Percentiles rank a stretch among this genome's conserved stretches.
Conservation (phyloP, 2,113 vertebrate genomes). For the Pygoscelis antarcticus region DNA sequence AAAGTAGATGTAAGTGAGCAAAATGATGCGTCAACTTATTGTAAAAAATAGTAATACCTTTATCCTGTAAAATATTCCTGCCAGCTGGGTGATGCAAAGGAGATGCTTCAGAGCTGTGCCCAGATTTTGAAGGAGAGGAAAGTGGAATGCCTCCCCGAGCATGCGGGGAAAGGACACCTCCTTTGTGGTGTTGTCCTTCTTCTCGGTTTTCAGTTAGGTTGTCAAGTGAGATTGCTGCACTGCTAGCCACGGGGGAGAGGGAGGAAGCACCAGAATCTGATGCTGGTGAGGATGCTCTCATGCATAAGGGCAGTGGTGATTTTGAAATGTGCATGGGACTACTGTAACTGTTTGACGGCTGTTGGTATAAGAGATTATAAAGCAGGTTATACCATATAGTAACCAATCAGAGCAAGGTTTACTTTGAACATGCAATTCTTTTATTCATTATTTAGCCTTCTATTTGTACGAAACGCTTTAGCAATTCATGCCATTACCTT, state of each 20-base stretch:
- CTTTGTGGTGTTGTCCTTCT: conserved; percentile 42
- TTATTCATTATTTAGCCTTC: conserved; percentile 14
- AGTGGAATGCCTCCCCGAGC: conserved; percentile 53
- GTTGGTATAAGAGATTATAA: conserved; percentile 77
- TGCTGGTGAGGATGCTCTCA: conserved; percentile 78
- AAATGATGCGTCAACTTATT: conserved; percentile 5
- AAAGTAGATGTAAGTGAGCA: not conserved
- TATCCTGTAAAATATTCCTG: conserved; percentile 55
- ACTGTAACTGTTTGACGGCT: conserved; percentile 77
- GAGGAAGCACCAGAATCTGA: conserved; percentile 79
- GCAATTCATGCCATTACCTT: not conserved
- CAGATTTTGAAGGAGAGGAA: conserved; percentile 73
- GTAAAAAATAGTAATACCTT: conserved; percentile 71
- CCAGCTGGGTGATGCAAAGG: conserved; percentile 67
- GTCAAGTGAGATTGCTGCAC: conserved; percentile 70
- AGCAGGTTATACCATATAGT: conserved; percentile 66
- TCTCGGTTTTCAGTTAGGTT: conserved; percentile 66
- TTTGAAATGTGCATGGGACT: conserved; percentile 79
- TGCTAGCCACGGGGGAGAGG: conserved; percentile 73
- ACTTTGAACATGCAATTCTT: conserved; percentile 55
- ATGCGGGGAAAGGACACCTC: conserved; percentile 44
- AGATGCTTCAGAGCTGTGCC: conserved; percentile 74
- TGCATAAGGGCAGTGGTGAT: conserved; percentile 72
- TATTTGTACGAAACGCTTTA: not conserved
- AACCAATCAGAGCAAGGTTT: conserved; percentile 42